A percentile compares a stretch with the other conserved stretches of the same genome.
These are phyloP conservation scores for Echinops telfairi DNA, from an alignment of 2,113 vertebrate species.

Conservation along the genomic window DNA sequence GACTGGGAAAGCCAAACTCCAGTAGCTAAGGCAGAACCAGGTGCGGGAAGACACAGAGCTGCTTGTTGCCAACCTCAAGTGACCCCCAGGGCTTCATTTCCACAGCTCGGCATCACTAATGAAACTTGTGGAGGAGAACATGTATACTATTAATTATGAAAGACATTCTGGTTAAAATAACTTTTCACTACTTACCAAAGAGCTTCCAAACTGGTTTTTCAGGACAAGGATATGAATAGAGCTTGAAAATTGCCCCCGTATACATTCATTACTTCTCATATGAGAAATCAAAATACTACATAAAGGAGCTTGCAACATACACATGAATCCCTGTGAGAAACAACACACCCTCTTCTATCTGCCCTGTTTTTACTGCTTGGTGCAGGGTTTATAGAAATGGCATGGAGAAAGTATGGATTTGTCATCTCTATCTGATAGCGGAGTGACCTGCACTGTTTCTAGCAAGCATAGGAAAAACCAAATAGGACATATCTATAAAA, in stretches of 20 bases:
- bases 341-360: neutral
- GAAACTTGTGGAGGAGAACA: neutral
- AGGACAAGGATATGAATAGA: constrained; percentile 81
- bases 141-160: constrained; percentile 51
- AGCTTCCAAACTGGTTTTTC: constrained; percentile 87
- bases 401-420: neutral
- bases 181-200: constrained; percentile 82
- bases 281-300: constrained; percentile 26
- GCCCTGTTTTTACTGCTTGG: neutral
- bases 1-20: neutral
- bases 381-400: neutral
- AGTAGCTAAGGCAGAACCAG: neutral
- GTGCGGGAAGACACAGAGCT: neutral
- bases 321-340: neutral
- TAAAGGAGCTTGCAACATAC: neutral
- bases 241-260: constrained; percentile 69
- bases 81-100: neutral
- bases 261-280: constrained; percentile 49
- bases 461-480: neutral
- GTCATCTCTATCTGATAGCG: neutral
- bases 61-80: neutral
- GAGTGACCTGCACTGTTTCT: neutral
- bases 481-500: neutral
- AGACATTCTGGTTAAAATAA: constrained; percentile 64
- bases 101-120: neutral